These are phyloP conservation scores for Engystomops pustulosus DNA, from an alignment of 2,113 vertebrate genomes.

Conservation along the genomic window DNA sequence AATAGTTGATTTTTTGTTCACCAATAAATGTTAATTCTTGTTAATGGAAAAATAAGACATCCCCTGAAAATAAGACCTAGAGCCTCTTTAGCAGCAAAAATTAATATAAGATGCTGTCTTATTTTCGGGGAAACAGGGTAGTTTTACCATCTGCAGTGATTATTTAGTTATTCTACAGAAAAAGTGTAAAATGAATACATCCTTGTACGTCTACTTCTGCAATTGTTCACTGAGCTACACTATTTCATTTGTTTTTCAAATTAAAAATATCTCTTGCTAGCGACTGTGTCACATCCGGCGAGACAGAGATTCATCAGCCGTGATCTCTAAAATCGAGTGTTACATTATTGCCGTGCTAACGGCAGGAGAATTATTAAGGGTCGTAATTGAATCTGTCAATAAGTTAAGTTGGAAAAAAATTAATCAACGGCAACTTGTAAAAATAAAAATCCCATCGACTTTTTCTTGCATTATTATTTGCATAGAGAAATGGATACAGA, in stretches of 20 bases:
- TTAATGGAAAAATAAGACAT: no score
- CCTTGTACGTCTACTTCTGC: not conserved
- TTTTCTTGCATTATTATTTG: slow-evolving; percentile 15
- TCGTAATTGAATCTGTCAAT: slow-evolving; percentile 47
- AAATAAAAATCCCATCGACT: not conserved
- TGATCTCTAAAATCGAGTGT: slow-evolving; percentile 22
- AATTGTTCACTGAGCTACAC: slow-evolving; percentile 14
- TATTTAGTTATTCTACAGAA: not conserved
- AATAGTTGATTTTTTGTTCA: no score
- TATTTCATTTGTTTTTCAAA: slow-evolving; percentile 45
- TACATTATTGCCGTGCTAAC: slow-evolving; percentile 28
- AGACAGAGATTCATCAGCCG: slow-evolving; percentile 4
- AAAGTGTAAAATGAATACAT: slow-evolving; percentile 7
- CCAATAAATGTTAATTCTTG: no score
- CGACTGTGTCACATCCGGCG: slow-evolving; percentile 22
- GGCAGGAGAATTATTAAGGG: slow-evolving; percentile 18
- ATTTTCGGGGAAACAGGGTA: no score
- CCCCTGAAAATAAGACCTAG: no score
- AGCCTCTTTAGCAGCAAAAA: no score
- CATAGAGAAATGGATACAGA: not conserved
- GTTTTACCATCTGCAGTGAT: not conserved
- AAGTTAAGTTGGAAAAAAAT: slow-evolving; percentile 26
- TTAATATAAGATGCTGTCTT: no score
- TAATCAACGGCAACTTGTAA: slow-evolving; percentile 37
- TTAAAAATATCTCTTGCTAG: slow-evolving; percentile 27